Percentiles rank a stretch among this genome's conserved stretches.
These are phyloP conservation scores for Halesus radiatus DNA, from an alignment of 1,140 invertebrate species.

Conservation along the genomic window DNA sequence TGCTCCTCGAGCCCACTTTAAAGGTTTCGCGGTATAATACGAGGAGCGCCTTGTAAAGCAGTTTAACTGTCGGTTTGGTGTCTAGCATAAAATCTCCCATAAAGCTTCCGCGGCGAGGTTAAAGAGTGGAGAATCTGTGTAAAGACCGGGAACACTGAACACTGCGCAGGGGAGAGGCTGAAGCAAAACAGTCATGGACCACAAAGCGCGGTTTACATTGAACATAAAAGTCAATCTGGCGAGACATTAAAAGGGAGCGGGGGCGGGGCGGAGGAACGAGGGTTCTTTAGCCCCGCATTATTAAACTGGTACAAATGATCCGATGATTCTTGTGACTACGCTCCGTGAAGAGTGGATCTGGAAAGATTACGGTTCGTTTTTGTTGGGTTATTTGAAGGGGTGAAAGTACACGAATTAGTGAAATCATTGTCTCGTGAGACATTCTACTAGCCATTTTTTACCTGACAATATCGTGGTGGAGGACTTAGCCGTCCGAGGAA, in stretches of 20 bases:
- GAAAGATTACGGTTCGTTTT: no score
- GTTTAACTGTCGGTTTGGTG: conserved; percentile 34
- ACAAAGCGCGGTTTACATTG: conserved; percentile 33
- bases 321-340: conserved; percentile 17
- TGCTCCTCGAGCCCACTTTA: conserved; percentile 1
- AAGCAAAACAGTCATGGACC: conserved; percentile 35
- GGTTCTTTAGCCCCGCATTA: conserved; percentile 35
- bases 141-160: not conserved
- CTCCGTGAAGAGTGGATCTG: not conserved
- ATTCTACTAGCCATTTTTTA: no score
- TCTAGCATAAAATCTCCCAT: conserved; percentile 21
- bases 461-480: no score
- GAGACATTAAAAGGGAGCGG: not conserved
- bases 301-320: conserved; percentile 31
- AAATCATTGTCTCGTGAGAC: no score
- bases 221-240: conserved; percentile 36
- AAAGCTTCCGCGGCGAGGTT: conserved; percentile 1
- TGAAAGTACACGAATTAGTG: no score
- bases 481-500: no score
- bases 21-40: conserved; percentile 16
- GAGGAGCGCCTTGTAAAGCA: conserved; percentile 11
- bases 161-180: not conserved
- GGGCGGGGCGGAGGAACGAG: not conserved
- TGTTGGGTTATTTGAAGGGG: no score
- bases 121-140: not conserved